phyloP scores from a whole-genome alignment of 2,113 vertebrate genomes.

The Trichomycterus rosablanca region DNA sequence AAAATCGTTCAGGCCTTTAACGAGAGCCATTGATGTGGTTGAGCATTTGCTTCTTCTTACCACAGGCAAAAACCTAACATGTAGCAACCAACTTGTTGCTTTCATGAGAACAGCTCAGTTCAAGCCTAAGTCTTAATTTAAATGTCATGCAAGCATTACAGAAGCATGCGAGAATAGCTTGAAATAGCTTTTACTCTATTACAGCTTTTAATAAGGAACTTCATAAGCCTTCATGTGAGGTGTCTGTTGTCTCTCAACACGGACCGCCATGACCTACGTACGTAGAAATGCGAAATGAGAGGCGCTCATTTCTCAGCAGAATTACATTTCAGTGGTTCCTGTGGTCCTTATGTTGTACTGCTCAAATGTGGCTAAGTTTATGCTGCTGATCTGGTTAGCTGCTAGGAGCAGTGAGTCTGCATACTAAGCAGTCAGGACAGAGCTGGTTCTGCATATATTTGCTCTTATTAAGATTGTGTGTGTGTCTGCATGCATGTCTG shows the following conservation, averaged over 20 bases:
- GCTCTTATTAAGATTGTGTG: constrained; percentile 33
- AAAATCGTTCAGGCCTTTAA: constrained; percentile 30
- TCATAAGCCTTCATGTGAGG: constrained; percentile 16
- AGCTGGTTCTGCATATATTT: constrained; percentile 35
- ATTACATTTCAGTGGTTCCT: constrained; percentile 24
- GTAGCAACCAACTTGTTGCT: constrained; percentile 12
- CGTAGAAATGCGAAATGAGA: constrained; percentile 12
- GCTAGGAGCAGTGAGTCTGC: constrained; percentile 45
- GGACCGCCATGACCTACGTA: constrained; percentile 3
- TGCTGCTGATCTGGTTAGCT: constrained; percentile 44
- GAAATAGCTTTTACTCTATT: constrained; percentile 17
- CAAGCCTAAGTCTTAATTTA: constrained; percentile 5
- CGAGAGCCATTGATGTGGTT: constrained; percentile 26
- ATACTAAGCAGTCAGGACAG: constrained; percentile 42
- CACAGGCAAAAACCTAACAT: constrained; percentile 22
- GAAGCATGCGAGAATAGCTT: constrained; percentile 9
- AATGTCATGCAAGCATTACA: constrained; percentile 30
- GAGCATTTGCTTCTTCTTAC: constrained; percentile 17
- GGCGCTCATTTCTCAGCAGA: constrained; percentile 15
- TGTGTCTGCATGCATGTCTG: too few species aligned
- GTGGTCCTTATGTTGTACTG: constrained; percentile 24
- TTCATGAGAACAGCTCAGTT: constrained; percentile 23
- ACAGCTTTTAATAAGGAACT: constrained; percentile 20
- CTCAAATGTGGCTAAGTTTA: constrained; percentile 38
- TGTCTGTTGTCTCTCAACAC: constrained; percentile 2